Base-by-base conservation (phyloP, 1,140 invertebrate species). In the Subanguina moxae region DNA sequence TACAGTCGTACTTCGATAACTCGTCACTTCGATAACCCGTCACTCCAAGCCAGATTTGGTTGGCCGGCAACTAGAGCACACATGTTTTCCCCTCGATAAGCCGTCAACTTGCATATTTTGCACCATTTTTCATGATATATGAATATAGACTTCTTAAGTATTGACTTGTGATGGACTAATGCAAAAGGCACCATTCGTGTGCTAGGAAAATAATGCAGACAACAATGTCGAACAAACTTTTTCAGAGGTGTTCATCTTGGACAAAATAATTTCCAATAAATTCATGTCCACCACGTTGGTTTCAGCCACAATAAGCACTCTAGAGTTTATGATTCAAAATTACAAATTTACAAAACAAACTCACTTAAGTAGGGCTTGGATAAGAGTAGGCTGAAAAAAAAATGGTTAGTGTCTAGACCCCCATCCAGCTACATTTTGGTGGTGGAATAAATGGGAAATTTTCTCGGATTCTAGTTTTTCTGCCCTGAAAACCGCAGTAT, bases 271-370 rank as follows among this genome's bases (percentile, higher is more conserved):
- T 82, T 70, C 81, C 79, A 63, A 83, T 81, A 68, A 78, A 1
- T 85, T 80, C 38, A 84, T 84, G 28, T 85, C 83, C n/a, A 83
- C 3, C 48, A 52, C 48, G 17, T 80, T 68, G 17, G 82, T 83
- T 68, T 64, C 74, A 17, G 84, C 90, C 79, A 94, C 92, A 77
- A 92, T 91, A 78, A 89, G 89, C 78, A 91, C 87, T 72, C 89
- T 88, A 63, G 96, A 85, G 3, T 38, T 38, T 38, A 11, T 38
- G 11, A 5, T 38, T 5, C 88, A 28, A 97, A 85, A 76, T 95
- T 88, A 0, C 90, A 88, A 70, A 89, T 38, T 38, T 38, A 38
- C 11, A n/a, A n/a, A n/a, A 11, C 32, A 3, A 38, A 38, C 32
- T 38, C 11, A 38, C 32, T 52, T 52, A 19, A 52, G 48, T 21